Percentiles rank a stretch among this genome's conserved stretches.
Evolutionary conservation across 2,888 invertebrate genomes (phyloP).

Genomic region (Conistra vaccinii): DNA sequence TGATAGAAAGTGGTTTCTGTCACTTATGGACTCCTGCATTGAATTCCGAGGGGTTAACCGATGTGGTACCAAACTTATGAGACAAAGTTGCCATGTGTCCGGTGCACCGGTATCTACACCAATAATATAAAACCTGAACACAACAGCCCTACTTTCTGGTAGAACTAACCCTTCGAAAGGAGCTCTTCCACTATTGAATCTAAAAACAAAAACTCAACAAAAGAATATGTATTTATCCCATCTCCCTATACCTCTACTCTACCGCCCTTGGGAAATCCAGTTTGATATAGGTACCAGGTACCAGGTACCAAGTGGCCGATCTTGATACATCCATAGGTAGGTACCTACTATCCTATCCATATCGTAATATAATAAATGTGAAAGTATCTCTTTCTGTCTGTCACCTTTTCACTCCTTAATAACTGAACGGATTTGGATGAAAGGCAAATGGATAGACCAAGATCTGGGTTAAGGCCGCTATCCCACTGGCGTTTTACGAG

Average conservation of each 20-base stretch:
- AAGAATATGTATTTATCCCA: background rate
- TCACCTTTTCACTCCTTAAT: too few species aligned
- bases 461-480: too few species aligned
- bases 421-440: too few species aligned
- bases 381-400: background rate
- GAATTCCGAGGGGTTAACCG: background rate
- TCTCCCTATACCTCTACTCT: background rate
- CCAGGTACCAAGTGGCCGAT: conserved; percentile 25
- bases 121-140: background rate
- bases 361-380: background rate
- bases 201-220: background rate
- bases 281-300: conserved; percentile 7
- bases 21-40: background rate
- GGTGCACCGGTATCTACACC: background rate
- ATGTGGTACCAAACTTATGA: background rate
- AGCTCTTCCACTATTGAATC: background rate
- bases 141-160: background rate
- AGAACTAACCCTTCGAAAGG: background rate
- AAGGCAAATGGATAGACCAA: too few species aligned
- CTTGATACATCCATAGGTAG: conserved; percentile 1
- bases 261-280: conserved; percentile 36
- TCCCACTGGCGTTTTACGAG: too few species aligned
- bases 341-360: background rate
- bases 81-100: background rate
- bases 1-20: background rate